Conservation (phyloP, 2,797 vertebrate species). For the Neomorphus geoffroyi region DNA sequence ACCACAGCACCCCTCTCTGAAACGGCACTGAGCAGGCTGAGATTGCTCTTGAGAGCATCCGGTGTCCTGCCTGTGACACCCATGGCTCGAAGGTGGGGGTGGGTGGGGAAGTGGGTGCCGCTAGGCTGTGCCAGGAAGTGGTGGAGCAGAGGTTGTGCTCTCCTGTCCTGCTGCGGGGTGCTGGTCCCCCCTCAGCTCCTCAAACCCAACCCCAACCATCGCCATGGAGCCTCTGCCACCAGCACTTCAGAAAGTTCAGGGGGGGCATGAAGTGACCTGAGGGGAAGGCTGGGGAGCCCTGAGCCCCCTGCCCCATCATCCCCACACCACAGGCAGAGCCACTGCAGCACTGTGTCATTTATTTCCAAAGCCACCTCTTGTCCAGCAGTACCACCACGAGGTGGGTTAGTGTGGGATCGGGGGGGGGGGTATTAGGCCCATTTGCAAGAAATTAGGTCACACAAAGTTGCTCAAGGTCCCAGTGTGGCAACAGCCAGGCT, state of each 20-base stretch:
- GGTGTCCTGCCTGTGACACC: background rate
- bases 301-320: background rate
- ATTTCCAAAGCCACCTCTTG: background rate
- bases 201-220: background rate
- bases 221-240: too few species aligned
- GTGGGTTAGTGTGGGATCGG: background rate
- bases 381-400: background rate
- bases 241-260: background rate
- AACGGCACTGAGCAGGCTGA: background rate
- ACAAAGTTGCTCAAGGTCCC: background rate
- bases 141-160: background rate
- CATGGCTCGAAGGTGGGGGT: accelerated
- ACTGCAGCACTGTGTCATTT: background rate
- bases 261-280: accelerated
- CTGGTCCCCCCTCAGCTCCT: accelerated
- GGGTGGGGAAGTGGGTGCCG: background rate
- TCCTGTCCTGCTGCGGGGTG: background rate
- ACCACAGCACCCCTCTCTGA: background rate
- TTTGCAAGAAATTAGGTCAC: background rate
- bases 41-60: background rate
- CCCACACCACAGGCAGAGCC: background rate
- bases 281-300: background rate
- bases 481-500: background rate
- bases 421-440: background rate
- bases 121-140: background rate